Evolutionary conservation across 2,888 invertebrate genomes (phyloP), one percentile per base, ranked within the genome.

Genomic region (Lepas anatifera): DNA sequence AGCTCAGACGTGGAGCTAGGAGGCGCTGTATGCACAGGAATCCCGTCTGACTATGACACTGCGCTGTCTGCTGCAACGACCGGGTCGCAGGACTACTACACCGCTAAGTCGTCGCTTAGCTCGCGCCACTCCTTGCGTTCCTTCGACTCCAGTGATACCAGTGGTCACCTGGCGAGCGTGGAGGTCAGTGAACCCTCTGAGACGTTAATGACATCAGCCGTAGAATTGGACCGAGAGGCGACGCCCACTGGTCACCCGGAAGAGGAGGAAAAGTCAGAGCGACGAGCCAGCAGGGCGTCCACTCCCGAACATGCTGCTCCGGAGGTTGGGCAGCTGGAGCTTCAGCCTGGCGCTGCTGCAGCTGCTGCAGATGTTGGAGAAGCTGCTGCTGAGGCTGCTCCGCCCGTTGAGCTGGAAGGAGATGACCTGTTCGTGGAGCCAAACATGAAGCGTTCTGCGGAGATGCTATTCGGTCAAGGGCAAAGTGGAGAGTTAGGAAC

Each of bases 111-210:
- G 76, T 89, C 91, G n/a, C 81, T 93, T 72, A 92, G 92, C 77
- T 92, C 93, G 0, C 87, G 90, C 75, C 92, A 92, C 77, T 93
- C 93, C 73, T 90, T 92, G 88, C 91, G 88, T 78, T 93, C 93
- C 71, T 82, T 94, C 63, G 92, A 92, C 77, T 94, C 93, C 22
- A 25, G 25, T 2, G 89, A 93, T 80, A 91, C 90, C 74, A 93
- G 93, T 0, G 92, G 92, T 27, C 89, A 93, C 79, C 83, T 94
- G 71, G 92, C 89, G 1, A 93, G 93, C 77, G 86, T 93, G 73
- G 94, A 94, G 81, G 80, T 83, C 67, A 95, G 95, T 43, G 95
- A 96, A 80, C 84, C 89, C 37, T 95, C 95, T 1, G 95, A 95
- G 81, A 97, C 96, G 2, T 81, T 97, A 13, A 89, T 97, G 16